Evolutionary conservation across 2,888 invertebrate species (phyloP).

Genomic region (Saturnia pavonia): DNA sequence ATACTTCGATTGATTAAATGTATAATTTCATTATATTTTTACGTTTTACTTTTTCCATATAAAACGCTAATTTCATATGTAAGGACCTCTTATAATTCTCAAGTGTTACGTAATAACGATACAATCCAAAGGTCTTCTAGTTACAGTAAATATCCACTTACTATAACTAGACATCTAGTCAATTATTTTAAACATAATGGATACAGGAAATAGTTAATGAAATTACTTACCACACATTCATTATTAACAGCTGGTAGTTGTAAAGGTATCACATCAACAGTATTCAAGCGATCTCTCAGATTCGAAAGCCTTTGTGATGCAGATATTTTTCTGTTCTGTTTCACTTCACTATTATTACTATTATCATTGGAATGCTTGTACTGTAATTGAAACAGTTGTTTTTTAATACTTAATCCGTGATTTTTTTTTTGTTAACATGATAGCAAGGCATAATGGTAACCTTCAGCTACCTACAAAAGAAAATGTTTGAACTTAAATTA

Average conservation of each 20-base stretch:
- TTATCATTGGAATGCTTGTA: conserved; percentile 53
- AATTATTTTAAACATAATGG: not conserved
- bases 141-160: not conserved
- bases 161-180: not conserved
- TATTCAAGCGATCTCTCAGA: conserved; percentile 66
- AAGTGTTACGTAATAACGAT: not conserved
- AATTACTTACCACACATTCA: conserved; percentile 53
- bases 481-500: too few relatives aligned
- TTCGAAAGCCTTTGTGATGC: conserved; percentile 73
- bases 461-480: too few relatives aligned
- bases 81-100: too few relatives aligned
- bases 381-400: conserved; percentile 38
- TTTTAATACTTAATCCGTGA: too few relatives aligned
- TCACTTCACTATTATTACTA: conserved; percentile 54
- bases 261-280: conserved; percentile 71
- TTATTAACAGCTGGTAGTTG: conserved; percentile 65
- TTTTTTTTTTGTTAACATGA: not conserved
- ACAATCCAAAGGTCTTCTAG: not conserved
- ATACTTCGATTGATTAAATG: too few relatives aligned
- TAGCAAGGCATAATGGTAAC: not conserved
- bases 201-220: conserved; percentile 20
- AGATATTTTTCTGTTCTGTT: conserved; percentile 62
- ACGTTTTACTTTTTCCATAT: too few relatives aligned
- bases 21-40: too few relatives aligned
- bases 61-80: too few relatives aligned